Evolutionary conservation across 2,113 vertebrate species (phyloP).

Genomic region (Crotophaga sulcirostris): DNA sequence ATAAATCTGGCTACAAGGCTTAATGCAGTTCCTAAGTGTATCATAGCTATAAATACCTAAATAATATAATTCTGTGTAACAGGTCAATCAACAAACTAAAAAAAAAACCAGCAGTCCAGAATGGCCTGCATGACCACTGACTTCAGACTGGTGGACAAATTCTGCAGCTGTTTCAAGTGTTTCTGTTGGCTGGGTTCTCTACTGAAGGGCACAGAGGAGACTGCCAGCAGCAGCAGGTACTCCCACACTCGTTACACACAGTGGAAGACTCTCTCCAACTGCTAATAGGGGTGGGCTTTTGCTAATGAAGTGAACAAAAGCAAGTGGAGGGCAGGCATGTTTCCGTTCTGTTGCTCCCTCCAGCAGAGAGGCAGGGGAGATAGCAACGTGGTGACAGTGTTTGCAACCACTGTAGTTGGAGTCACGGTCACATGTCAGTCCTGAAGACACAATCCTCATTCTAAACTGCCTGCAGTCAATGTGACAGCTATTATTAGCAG

Average conservation of each 20-base stretch:
- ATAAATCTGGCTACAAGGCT: background rate
- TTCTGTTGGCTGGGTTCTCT: background rate
- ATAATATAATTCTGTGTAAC: background rate
- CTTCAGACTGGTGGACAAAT: slow-evolving; percentile 10
- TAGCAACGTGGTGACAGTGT: background rate
- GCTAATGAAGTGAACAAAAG: background rate
- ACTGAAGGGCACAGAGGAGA: slow-evolving; percentile 33
- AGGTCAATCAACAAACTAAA: slow-evolving; percentile 1
- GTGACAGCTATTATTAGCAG: slow-evolving; percentile 48
- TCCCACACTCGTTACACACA: background rate
- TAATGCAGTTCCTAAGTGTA: background rate
- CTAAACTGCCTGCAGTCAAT: background rate
- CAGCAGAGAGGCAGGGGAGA: background rate
- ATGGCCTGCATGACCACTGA: background rate
- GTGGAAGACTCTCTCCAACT: background rate
- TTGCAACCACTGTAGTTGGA: background rate
- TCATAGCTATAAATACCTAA: background rate
- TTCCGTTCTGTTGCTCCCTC: background rate
- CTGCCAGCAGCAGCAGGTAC: background rate
- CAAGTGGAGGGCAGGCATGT: background rate
- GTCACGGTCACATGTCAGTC: background rate
- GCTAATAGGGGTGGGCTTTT: background rate
- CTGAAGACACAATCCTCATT: background rate
- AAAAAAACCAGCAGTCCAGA: background rate
- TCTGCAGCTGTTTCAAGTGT: slow-evolving; percentile 8